Conservation (phyloP, 2,113 vertebrate genomes). For the Mohoua ochrocephala region DNA sequence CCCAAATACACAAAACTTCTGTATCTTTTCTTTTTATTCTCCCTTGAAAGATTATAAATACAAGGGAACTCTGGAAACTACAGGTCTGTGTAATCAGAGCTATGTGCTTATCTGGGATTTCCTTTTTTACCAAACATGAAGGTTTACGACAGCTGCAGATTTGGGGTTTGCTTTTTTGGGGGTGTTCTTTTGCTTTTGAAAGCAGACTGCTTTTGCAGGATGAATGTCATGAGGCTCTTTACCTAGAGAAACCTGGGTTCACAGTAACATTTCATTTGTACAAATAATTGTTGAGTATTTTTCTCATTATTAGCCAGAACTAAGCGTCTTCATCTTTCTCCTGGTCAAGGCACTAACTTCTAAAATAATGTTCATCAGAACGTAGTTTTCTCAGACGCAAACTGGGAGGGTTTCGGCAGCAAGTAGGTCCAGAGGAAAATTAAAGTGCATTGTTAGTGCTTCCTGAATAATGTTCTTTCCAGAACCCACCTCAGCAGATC, state of each 20-base stretch:
- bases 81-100: background rate
- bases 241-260: background rate
- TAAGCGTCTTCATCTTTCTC: background rate
- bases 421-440: background rate
- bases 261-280: background rate
- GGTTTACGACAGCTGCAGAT: background rate
- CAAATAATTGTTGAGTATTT: background rate
- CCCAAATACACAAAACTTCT: background rate
- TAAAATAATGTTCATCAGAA: background rate
- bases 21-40: background rate
- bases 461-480: conserved; percentile 16
- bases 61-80: background rate
- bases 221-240: background rate
- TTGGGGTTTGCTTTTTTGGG: background rate
- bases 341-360: background rate
- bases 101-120: background rate
- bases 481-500: background rate
- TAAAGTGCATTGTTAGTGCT: conserved; percentile 8
- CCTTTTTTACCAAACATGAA: background rate
- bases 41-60: background rate
- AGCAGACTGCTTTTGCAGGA: background rate
- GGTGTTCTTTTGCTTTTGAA: background rate
- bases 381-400: background rate
- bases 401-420: background rate
- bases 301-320: background rate